A percentile compares a stretch with the other conserved stretches of the same genome.
phyloP scores from a whole-genome alignment of 2,888 invertebrate species.

The Diarsia brunnea region DNA sequence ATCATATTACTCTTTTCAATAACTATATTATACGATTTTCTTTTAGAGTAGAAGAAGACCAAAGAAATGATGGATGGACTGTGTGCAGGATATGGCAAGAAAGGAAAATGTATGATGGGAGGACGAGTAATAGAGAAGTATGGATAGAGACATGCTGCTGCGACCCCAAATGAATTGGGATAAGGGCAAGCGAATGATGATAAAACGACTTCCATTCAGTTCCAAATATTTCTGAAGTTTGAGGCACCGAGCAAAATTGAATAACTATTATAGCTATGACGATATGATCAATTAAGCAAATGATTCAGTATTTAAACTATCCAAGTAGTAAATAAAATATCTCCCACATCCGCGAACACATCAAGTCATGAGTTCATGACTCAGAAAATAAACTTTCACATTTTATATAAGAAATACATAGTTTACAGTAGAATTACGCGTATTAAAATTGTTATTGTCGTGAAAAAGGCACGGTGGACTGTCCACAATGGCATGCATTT shows the following conservation, averaged over 20 bases:
- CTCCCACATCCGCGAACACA: slow-evolving; percentile 2
- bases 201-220: not conserved
- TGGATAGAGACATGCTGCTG: no score
- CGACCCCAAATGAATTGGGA: no score
- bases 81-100: no score
- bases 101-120: no score
- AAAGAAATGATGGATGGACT: no score
- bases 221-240: not conserved
- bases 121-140: no score
- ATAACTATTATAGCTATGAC: not conserved
- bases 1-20: not conserved
- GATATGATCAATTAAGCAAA: not conserved
- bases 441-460: slow-evolving; percentile 40
- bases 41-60: no score
- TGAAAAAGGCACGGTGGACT: slow-evolving; percentile 38
- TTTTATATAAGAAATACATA: slow-evolving; percentile 26
- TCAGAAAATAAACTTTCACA: slow-evolving; percentile 44
- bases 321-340: slow-evolving; percentile 1
- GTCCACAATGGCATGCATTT: slow-evolving; percentile 47
- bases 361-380: slow-evolving; percentile 21
- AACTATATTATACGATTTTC: no score
- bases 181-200: no score
- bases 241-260: not conserved
- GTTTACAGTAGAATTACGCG: slow-evolving; percentile 3
- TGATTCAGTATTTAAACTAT: not conserved